A percentile compares a stretch with the other conserved stretches of the same genome.
phyloP scores from a whole-genome alignment of 2,797 vertebrate genomes.

The Threskiornis aethiopicus region DNA sequence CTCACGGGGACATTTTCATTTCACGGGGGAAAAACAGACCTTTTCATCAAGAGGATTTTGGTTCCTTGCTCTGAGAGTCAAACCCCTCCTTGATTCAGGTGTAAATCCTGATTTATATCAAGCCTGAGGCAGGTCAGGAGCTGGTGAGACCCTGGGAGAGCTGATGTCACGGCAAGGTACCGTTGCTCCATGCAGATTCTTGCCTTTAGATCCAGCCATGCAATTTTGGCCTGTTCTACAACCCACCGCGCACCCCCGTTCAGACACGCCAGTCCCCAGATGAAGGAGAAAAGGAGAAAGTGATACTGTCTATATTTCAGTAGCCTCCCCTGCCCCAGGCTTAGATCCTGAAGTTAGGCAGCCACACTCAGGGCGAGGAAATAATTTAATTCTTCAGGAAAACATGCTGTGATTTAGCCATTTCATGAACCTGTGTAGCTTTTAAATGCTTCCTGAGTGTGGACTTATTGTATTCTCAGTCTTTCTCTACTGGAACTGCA shows the following conservation, averaged over 20 bases:
- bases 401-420: constrained; percentile 61
- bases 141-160: background rate
- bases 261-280: fast-evolving
- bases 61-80: background rate
- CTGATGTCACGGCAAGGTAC: background rate
- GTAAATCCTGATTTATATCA: background rate
- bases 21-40: fast-evolving
- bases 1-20: background rate
- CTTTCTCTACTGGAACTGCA: background rate
- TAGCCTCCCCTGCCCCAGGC: background rate
- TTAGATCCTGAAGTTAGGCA: constrained; percentile 11
- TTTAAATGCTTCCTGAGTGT: background rate
- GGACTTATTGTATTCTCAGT: constrained; percentile 7
- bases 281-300: background rate
- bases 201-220: background rate
- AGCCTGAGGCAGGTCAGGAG: background rate
- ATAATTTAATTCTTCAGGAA: constrained; percentile 38
- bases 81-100: background rate
- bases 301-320: background rate
- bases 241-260: background rate
- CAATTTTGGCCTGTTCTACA: background rate
- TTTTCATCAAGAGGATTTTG: background rate
- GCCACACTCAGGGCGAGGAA: background rate
- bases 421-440: constrained; percentile 35
- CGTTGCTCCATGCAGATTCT: background rate